These are phyloP conservation scores for Poeciliopsis occidentalis DNA, from an alignment of 2,113 vertebrate genomes.

Conservation along the genomic window DNA sequence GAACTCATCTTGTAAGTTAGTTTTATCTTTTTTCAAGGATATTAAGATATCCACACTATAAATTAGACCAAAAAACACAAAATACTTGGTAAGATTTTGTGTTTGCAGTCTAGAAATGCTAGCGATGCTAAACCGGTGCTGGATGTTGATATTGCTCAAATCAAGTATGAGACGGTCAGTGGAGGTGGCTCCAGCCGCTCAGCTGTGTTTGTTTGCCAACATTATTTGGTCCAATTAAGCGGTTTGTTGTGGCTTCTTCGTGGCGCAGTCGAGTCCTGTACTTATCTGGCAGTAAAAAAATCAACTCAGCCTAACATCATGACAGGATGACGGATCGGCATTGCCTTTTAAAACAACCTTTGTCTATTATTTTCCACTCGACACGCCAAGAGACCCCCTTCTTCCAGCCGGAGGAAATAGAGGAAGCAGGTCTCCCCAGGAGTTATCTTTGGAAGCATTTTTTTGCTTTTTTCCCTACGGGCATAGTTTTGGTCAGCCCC, in stretches of 20 bases:
- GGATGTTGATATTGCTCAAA: slow-evolving; percentile 31
- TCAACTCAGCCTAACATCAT: slow-evolving; percentile 60
- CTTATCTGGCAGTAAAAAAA: slow-evolving; percentile 63
- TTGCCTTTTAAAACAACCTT: slow-evolving; percentile 74
- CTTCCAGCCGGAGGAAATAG: slow-evolving; percentile 45
- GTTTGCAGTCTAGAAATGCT: too few relatives aligned
- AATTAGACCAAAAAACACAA: too few relatives aligned
- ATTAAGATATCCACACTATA: too few relatives aligned
- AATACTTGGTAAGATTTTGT: too few relatives aligned
- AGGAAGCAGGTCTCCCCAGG: slow-evolving; percentile 65
- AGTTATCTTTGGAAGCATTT: slow-evolving; percentile 80
- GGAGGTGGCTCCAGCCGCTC: slow-evolving; percentile 35
- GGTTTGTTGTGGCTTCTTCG: slow-evolving; percentile 62
- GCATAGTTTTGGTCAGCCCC: slow-evolving; percentile 81
- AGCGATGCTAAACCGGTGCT: neutral
- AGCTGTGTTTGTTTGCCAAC: slow-evolving; percentile 59
- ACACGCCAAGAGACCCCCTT: slow-evolving; percentile 65
- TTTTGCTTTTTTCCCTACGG: slow-evolving; percentile 50
- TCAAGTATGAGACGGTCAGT: slow-evolving; percentile 2
- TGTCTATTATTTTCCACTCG: slow-evolving; percentile 81
- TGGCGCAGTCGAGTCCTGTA: slow-evolving; percentile 50
- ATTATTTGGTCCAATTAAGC: slow-evolving; percentile 55
- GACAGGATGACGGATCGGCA: slow-evolving; percentile 71
- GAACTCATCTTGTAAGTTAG: too few relatives aligned
- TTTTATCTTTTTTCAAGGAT: too few relatives aligned